Evolutionary conservation across 1,140 invertebrate genomes (phyloP).

Genomic region (Drosophila orosa): DNA sequence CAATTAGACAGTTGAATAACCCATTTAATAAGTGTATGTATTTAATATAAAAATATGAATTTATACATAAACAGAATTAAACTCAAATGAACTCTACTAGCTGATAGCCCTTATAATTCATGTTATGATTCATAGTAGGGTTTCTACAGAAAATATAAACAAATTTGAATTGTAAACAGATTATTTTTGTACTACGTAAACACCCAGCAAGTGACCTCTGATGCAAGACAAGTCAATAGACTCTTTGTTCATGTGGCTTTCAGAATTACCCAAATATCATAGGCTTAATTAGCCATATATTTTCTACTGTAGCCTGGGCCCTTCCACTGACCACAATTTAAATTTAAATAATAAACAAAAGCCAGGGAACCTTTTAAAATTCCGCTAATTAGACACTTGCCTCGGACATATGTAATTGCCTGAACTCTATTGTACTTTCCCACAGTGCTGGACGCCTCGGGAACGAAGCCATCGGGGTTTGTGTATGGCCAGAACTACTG

Average conservation of each 20-base stretch:
- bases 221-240: background rate
- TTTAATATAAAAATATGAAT: background rate
- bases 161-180: background rate
- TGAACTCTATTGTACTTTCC: background rate
- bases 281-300: background rate
- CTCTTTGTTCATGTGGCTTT: background rate
- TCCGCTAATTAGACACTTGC: background rate
- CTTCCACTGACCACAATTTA: background rate
- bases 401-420: background rate
- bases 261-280: background rate
- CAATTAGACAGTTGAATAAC: background rate
- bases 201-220: background rate
- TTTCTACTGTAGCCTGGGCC: background rate
- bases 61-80: background rate
- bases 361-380: background rate
- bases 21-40: background rate
- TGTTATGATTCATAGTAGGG: background rate
- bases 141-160: background rate
- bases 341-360: background rate
- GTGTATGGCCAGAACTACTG: slow-evolving; percentile 83
- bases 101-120: background rate
- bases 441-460: slow-evolving; percentile 80
- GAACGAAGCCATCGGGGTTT: slow-evolving; percentile 76
- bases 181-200: background rate
- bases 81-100: background rate